Evolutionary conservation across 1,140 invertebrate species (phyloP).

Genomic region (Hyposmocoma kahamanoa): DNA sequence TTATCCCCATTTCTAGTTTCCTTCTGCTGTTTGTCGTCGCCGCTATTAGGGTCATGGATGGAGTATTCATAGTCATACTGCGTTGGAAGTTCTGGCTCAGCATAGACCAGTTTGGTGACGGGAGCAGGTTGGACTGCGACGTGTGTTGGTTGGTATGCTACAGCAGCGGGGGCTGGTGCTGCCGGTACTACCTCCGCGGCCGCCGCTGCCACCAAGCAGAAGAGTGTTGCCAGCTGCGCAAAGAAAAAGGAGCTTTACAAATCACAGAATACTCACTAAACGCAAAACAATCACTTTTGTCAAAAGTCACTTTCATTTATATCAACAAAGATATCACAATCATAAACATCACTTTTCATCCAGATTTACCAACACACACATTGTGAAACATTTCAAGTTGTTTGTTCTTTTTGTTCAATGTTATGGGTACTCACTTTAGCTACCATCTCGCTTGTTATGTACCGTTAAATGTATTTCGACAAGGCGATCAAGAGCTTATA

Average conservation of each 20-base stretch:
- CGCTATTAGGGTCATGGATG: slow-evolving; percentile 56
- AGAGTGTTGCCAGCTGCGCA: slow-evolving; percentile 23
- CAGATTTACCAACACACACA: too few species aligned
- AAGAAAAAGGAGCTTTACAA: neutral
- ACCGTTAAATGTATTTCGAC: slow-evolving; percentile 32
- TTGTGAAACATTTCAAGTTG: too few species aligned
- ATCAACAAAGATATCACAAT: too few species aligned
- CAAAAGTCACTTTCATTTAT: too few species aligned
- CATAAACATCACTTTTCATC: too few species aligned
- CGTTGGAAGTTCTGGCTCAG: slow-evolving; percentile 46
- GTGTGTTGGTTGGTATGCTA: neutral
- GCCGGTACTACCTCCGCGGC: slow-evolving; percentile 11
- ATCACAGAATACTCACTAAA: too few species aligned
- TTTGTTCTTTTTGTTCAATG: too few species aligned
- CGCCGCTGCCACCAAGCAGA: slow-evolving; percentile 30
- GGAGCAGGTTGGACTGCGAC: slow-evolving; percentile 20
- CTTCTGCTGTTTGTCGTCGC: slow-evolving; percentile 31
- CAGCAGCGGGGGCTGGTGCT: slow-evolving; percentile 8
- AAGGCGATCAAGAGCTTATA: slow-evolving; percentile 33
- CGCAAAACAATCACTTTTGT: too few species aligned
- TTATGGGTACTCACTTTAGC: slow-evolving; percentile 39
- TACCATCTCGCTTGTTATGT: slow-evolving; percentile 43
- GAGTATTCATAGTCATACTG: slow-evolving; percentile 66
- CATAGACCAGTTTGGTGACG: slow-evolving; percentile 24
- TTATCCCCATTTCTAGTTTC: slow-evolving; percentile 11